phyloP scores from a whole-genome alignment of 2,113 vertebrate species.

The Carlito syrichta region DNA sequence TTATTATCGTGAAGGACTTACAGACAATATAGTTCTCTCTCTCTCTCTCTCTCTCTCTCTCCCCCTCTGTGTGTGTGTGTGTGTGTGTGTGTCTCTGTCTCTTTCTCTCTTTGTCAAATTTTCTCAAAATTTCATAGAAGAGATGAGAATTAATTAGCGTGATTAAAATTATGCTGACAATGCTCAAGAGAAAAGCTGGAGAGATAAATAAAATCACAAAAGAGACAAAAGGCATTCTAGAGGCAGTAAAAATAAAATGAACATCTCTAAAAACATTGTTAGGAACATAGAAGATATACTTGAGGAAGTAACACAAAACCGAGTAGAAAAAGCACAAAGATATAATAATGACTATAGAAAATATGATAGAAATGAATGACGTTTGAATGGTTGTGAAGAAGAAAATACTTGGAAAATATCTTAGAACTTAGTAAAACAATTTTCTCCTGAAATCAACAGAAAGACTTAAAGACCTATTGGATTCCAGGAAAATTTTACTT shows the following conservation, averaged over 20 bases:
- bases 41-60: not conserved
- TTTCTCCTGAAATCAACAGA: not conserved
- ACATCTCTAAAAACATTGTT: not conserved
- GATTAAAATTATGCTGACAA: not conserved
- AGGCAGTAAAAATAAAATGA: not conserved
- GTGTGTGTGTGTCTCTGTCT: not conserved
- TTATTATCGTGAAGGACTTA: not conserved
- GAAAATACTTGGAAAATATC: not conserved
- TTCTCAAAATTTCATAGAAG: conserved; percentile 3
- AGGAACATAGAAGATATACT: not conserved
- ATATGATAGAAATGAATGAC: not conserved
- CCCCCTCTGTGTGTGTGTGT: not conserved
- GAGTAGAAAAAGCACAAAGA: not conserved
- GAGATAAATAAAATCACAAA: not conserved
- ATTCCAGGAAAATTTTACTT: not conserved
- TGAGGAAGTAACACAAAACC: not conserved
- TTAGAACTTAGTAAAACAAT: not conserved
- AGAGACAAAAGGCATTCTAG: not conserved
- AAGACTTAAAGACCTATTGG: not conserved
- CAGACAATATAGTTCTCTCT: not conserved
- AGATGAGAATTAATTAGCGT: not conserved
- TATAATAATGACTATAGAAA: not conserved
- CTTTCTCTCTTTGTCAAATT: too few relatives aligned
- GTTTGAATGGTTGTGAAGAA: not conserved
- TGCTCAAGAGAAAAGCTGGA: not conserved